phyloP scores from a whole-genome alignment of 2,888 invertebrate species.

The Serrognathus titanus region DNA sequence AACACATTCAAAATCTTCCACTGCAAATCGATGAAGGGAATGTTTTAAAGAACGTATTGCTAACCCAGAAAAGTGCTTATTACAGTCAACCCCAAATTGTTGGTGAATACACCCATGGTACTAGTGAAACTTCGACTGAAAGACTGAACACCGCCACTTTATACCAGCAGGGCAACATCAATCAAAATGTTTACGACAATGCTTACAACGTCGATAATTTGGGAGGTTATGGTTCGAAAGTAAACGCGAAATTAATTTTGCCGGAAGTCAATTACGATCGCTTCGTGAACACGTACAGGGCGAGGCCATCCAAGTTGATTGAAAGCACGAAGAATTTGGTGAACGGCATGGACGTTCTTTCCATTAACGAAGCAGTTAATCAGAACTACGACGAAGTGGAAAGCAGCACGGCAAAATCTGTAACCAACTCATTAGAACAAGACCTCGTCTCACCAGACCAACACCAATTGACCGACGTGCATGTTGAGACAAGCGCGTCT shows the following conservation, averaged over 20 bases:
- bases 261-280: not conserved
- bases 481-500: not conserved
- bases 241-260: constrained; percentile 21
- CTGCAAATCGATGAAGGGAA: not conserved
- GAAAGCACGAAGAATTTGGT: constrained; percentile 60
- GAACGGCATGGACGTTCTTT: constrained; percentile 60
- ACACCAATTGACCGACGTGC: not conserved
- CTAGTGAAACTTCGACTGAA: too few relatives aligned
- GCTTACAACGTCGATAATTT: not conserved
- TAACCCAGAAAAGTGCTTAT: not conserved
- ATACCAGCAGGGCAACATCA: too few relatives aligned
- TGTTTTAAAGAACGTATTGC: not conserved
- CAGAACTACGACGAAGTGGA: not conserved
- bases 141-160: not conserved
- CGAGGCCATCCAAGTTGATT: constrained; percentile 49
- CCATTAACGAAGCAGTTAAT: constrained; percentile 53
- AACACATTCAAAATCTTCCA: too few relatives aligned
- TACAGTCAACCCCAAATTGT: not conserved
- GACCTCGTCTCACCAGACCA: too few relatives aligned
- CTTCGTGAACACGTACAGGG: constrained; percentile 8
- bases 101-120: not conserved
- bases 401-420: not conserved
- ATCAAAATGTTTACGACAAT: not conserved
- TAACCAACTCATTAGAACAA: too few relatives aligned
- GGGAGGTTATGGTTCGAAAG: constrained; percentile 42